These are phyloP conservation scores for Rambutsinella grinnellia DNA, from an alignment of 2,888 invertebrate species.

Conservation along the genomic window DNA sequence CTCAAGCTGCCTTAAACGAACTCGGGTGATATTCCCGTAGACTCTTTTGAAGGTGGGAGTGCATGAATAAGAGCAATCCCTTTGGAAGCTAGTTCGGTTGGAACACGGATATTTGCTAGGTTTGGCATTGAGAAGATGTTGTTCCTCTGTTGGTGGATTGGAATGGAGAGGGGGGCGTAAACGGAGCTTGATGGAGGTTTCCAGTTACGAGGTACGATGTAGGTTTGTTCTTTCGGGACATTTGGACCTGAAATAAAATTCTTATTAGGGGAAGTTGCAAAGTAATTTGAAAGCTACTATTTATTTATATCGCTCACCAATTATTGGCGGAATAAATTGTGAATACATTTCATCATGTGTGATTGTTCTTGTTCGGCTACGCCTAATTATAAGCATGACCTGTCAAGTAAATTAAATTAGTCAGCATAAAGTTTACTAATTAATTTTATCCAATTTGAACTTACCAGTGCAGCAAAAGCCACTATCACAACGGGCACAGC, in stretches of 20 bases:
- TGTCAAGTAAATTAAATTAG: constrained; percentile 9
- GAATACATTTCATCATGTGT: constrained; percentile 46
- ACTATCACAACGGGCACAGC: constrained; percentile 45
- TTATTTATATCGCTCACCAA: constrained; percentile 50
- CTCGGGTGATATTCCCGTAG: constrained; percentile 34
- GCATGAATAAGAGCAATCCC: constrained; percentile 50
- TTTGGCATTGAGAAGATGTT: constrained; percentile 32
- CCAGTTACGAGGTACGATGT: constrained; percentile 53
- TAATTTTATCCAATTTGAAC: not conserved
- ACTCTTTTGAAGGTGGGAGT: constrained; percentile 46
- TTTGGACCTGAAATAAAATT: constrained; percentile 46
- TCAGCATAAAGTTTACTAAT: not conserved
- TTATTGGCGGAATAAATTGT: constrained; percentile 54
- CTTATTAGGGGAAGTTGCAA: no score
- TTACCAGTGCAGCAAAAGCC: constrained; percentile 48
- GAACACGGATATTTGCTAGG: constrained; percentile 30
- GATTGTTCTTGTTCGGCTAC: constrained; percentile 34
- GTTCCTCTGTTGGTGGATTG: constrained; percentile 39
- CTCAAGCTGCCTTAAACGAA: constrained; percentile 49
- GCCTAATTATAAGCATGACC: constrained; percentile 30
- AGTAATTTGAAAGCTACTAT: not conserved
- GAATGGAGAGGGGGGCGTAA: constrained; percentile 52
- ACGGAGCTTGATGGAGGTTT: constrained; percentile 51
- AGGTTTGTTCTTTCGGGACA: constrained; percentile 54
- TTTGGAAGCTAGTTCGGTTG: constrained; percentile 19